phyloP scores from a whole-genome alignment of 2,888 invertebrate species.

The Trilocha varians region DNA sequence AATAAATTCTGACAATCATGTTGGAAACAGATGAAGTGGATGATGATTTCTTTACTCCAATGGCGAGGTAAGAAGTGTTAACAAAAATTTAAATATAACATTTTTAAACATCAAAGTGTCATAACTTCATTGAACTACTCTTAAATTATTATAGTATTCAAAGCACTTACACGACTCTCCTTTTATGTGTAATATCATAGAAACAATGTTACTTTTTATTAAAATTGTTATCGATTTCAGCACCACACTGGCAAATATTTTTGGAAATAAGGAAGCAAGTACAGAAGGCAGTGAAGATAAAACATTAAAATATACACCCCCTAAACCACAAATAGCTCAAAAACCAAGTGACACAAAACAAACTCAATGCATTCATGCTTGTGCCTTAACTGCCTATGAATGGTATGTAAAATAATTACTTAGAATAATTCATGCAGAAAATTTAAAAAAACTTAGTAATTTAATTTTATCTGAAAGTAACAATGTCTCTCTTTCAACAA shows the following conservation, averaged over 20 bases:
- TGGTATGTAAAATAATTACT: slow-evolving; percentile 36
- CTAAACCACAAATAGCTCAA: slow-evolving; percentile 27
- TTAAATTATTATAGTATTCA: not conserved
- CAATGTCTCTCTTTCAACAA: too few relatives aligned
- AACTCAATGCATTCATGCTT: slow-evolving; percentile 47
- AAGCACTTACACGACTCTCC: too few relatives aligned
- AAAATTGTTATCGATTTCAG: slow-evolving; percentile 30
- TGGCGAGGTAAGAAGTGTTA: slow-evolving; percentile 34
- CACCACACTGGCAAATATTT: slow-evolving; percentile 54
- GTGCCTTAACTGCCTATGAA: slow-evolving; percentile 48
- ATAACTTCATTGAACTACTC: not conserved
- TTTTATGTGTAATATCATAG: too few relatives aligned
- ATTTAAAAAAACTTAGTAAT: too few relatives aligned
- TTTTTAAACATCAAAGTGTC: too few relatives aligned
- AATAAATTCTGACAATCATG: slow-evolving; percentile 20
- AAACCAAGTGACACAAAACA: slow-evolving; percentile 32
- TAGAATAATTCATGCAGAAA: not conserved
- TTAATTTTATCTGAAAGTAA: too few relatives aligned
- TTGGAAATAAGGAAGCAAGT: slow-evolving; percentile 25
- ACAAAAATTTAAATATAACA: slow-evolving; percentile 1
- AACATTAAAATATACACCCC: slow-evolving; percentile 51
- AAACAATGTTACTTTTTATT: too few relatives aligned
- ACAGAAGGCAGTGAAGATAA: slow-evolving; percentile 31
- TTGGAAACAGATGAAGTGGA: slow-evolving; percentile 56
- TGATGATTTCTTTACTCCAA: slow-evolving; percentile 60